Evolutionary conservation across 2,797 vertebrate species (phyloP).

Genomic region (Myoxocephalus aenaeus): DNA sequence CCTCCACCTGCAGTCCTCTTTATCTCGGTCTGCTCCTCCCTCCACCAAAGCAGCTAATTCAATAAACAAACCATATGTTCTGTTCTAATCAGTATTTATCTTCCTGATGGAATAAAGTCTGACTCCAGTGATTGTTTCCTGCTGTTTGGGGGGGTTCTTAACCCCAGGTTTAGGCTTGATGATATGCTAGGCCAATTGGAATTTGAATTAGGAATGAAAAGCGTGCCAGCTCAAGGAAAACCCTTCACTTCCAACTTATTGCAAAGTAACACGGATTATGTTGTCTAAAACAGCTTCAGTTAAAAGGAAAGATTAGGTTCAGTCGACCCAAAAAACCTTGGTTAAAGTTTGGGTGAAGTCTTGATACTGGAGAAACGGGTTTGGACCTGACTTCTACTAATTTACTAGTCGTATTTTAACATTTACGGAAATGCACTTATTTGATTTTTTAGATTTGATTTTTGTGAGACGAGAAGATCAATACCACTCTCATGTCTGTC

Average conservation of each 20-base stretch:
- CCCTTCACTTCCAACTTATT: constrained; percentile 33
- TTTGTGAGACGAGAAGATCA: neutral
- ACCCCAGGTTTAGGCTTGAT: constrained; percentile 22
- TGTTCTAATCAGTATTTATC: constrained; percentile 46
- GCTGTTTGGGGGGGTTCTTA: constrained; percentile 35
- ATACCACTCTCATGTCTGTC: neutral
- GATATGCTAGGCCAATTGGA: constrained; percentile 36
- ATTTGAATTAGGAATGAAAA: constrained; percentile 46
- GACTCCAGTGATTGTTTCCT: constrained; percentile 51
- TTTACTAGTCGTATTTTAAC: neutral
- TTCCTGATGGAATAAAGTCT: constrained; percentile 42
- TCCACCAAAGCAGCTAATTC: constrained; percentile 41
- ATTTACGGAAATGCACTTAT: neutral
- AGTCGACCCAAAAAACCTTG: neutral
- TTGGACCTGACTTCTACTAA: neutral
- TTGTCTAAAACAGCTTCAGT: constrained; percentile 13
- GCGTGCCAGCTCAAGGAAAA: constrained; percentile 26
- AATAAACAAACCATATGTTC: constrained; percentile 59
- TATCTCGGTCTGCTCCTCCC: constrained; percentile 32
- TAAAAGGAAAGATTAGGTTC: neutral
- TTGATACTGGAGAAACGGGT: neutral
- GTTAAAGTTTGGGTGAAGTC: neutral
- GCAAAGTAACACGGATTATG: constrained; percentile 22
- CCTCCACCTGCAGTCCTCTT: constrained; percentile 35
- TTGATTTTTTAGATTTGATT: neutral